A percentile compares a stretch with the other conserved stretches of the same genome.
Evolutionary conservation across 2,888 invertebrate species (phyloP).

Genomic region (Poecilus cupreus): DNA sequence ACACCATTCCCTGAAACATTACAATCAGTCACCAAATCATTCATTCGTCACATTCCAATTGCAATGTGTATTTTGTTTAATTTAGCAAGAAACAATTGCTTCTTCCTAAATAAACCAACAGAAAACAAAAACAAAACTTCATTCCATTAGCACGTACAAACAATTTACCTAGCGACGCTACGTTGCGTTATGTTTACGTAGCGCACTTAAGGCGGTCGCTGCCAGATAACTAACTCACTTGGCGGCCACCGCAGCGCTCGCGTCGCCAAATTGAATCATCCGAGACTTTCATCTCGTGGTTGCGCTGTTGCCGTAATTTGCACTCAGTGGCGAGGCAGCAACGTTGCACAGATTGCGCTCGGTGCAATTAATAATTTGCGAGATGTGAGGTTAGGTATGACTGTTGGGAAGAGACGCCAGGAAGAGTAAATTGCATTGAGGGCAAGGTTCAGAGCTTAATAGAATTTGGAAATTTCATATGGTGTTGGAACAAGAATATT

Average conservation of each 20-base stretch:
- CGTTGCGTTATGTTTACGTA: no score
- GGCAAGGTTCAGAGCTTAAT: no score
- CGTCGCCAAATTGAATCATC: conserved; percentile 27
- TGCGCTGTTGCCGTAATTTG: not conserved
- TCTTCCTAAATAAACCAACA: not conserved
- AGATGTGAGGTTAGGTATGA: not conserved
- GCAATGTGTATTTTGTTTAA: no score
- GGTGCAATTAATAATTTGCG: not conserved
- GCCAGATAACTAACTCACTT: not conserved
- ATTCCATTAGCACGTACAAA: conserved; percentile 2
- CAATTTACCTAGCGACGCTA: not conserved
- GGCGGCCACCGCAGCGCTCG: not conserved
- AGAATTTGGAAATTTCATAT: no score
- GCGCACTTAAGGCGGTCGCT: not conserved
- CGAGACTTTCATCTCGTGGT: not conserved
- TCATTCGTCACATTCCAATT: no score
- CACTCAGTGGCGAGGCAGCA: not conserved
- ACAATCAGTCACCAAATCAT: no score
- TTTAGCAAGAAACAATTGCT: no score
- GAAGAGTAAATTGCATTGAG: no score
- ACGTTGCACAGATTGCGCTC: conserved; percentile 5
- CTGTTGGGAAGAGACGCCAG: not conserved
- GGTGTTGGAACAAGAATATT: no score
- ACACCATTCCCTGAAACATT: no score
- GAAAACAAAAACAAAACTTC: not conserved